phyloP scores from a whole-genome alignment of 2,113 vertebrate species.

The Rhinichthys klamathensis region DNA sequence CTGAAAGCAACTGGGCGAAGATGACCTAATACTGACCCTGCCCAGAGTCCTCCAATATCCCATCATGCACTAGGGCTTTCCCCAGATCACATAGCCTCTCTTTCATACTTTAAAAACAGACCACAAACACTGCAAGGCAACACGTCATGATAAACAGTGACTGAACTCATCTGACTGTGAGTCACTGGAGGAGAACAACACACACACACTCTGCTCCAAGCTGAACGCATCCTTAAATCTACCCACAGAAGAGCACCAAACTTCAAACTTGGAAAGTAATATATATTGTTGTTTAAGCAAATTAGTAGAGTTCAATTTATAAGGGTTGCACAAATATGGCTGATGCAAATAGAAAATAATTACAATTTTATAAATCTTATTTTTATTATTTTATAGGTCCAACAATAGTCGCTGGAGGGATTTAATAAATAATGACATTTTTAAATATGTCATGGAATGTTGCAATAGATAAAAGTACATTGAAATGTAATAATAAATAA shows the following conservation, averaged over 20 bases:
- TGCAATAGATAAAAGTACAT: not conserved
- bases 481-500: not conserved
- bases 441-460: not conserved
- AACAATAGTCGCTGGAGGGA: not conserved
- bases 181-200: not conserved
- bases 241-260: not conserved
- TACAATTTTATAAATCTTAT: not conserved
- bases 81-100: not conserved
- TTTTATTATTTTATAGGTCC: not conserved
- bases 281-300: not conserved
- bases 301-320: not conserved
- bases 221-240: no score
- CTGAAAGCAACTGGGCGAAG: not conserved
- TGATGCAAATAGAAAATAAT: not conserved
- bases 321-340: not conserved
- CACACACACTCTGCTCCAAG: not conserved
- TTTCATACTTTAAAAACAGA: not conserved
- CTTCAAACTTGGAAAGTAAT: not conserved
- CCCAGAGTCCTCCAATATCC: not conserved
- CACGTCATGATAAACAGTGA: constrained; percentile 18
- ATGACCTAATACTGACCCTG: constrained; percentile 10
- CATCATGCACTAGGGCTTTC: constrained; percentile 16
- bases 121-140: constrained; percentile 15
- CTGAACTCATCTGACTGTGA: constrained; percentile 36
- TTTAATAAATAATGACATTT: not conserved